Base-by-base conservation (phyloP, 2,797 vertebrate genomes). In the Carduelis carduelis region DNA sequence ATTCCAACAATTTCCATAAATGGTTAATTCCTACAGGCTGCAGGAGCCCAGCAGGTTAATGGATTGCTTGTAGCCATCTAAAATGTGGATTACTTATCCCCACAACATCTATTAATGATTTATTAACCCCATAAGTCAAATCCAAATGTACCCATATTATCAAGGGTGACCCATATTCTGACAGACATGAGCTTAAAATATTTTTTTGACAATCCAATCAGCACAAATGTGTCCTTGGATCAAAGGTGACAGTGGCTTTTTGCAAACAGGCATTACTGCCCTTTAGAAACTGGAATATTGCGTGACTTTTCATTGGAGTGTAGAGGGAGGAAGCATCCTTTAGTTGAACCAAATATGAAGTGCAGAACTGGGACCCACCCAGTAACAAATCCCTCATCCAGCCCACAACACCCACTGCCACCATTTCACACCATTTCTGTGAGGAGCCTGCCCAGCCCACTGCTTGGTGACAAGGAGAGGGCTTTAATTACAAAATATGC, bases 21-120 rank as follows among this genome's bases (percentile, higher is more conserved):
- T 35, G 28, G 91, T 93, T 83, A 93, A 90, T 84, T 83, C 70
- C 65, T 65, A 6, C 23, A 81, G 52, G 22, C 78, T 78, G 55
- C 66, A 60, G 23, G 77, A 84, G 41, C 75, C 77, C 96, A 94
- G 28, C 70, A 95, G 80, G 88, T 87, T 91, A 92, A 90, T 93
- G 81, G 56, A 49, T 79, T 95, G 83, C 70, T 90, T 72, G 41
- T 82, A 77, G 87, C 78, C 44, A 82, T 90, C 74, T 87, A 1
- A 92, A 83, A 76, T 55, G 59, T 74, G 71, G 37, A 53, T 60
- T 87, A 41, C 60, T 89, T 94, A 41, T 60, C 35, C 70, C 59
- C 10, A 11, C 78, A 89, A 64, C 60, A 68, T 87, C 52, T 88
- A 43, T 89, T 95, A 93, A 84, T 93, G 72, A 95, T 89, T 89